A percentile compares a stretch with the other conserved stretches of the same genome.
These are phyloP conservation scores for Cnemophilus loriae DNA, from an alignment of 2,113 vertebrate genomes.

Conservation along the genomic window DNA sequence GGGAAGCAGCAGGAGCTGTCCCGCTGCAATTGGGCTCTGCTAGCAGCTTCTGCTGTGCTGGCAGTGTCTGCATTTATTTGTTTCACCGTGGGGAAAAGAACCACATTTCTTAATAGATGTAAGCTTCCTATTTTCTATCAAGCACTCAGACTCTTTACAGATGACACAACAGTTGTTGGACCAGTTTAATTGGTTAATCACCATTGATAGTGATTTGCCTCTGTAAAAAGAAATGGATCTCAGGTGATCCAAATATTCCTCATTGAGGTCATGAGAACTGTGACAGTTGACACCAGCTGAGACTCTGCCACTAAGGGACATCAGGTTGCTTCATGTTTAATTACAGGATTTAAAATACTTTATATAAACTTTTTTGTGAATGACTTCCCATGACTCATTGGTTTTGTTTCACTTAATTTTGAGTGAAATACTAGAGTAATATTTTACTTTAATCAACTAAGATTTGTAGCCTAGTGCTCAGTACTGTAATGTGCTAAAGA, in stretches of 20 bases:
- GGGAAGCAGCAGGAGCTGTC: background rate
- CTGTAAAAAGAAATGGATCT: background rate
- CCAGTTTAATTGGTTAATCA: background rate
- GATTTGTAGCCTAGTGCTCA: background rate
- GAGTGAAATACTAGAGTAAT: background rate
- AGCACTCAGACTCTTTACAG: background rate
- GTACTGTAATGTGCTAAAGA: background rate
- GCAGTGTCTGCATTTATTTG: background rate
- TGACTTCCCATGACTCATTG: background rate
- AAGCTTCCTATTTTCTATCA: background rate
- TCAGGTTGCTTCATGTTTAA: background rate
- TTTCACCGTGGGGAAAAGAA: background rate
- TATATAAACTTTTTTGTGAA: background rate
- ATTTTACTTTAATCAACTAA: background rate
- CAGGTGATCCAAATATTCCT: background rate
- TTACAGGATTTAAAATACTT: background rate
- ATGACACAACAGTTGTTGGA: background rate
- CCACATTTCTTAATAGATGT: fast-evolving
- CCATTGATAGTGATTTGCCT: background rate
- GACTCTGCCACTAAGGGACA: background rate
- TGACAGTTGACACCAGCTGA: background rate
- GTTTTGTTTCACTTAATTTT: background rate
- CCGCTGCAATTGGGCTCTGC: background rate
- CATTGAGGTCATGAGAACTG: fast-evolving
- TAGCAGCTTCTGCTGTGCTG: background rate